Percentiles rank a stretch among this genome's conserved stretches.
Conservation (phyloP, 1,140 invertebrate genomes). For the Neotoxoptera formosana region DNA sequence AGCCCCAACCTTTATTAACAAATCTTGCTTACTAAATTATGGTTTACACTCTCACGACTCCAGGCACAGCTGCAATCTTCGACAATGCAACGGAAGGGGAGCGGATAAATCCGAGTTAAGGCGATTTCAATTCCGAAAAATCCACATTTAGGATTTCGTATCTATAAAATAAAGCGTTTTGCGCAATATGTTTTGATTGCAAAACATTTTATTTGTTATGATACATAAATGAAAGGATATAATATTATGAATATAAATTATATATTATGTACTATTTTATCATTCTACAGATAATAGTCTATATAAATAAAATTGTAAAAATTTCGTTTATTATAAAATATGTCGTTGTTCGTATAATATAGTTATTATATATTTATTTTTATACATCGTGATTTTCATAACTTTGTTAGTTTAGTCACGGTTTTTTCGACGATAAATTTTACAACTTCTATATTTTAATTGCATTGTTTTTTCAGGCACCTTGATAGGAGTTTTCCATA, state of each 20-base stretch:
- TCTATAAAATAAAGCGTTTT: neutral
- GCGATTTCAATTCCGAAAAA: neutral
- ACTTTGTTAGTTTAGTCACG: too few species aligned
- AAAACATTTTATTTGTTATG: neutral
- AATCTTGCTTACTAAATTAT: neutral
- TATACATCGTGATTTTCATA: too few species aligned
- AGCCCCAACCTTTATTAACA: neutral
- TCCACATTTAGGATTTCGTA: neutral
- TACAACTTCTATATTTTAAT: too few species aligned
- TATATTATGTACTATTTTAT: neutral
- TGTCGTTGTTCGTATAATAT: too few species aligned
- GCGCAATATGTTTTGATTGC: too few species aligned
- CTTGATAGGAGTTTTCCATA: too few species aligned
- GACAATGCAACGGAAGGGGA: neutral
- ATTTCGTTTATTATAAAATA: too few species aligned
- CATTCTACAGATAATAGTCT: neutral
- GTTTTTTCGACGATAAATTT: too few species aligned
- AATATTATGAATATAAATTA: too few species aligned
- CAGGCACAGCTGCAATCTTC: neutral
- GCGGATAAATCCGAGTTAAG: neutral
- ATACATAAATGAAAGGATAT: neutral
- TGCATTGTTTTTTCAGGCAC: too few species aligned
- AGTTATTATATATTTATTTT: too few species aligned
- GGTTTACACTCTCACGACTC: neutral
- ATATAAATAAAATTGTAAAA: too few species aligned